A percentile compares a stretch with the other conserved stretches of the same genome.
phyloP scores from a whole-genome alignment of 1,140 invertebrate species.

The Atopsyche davidsoni region DNA sequence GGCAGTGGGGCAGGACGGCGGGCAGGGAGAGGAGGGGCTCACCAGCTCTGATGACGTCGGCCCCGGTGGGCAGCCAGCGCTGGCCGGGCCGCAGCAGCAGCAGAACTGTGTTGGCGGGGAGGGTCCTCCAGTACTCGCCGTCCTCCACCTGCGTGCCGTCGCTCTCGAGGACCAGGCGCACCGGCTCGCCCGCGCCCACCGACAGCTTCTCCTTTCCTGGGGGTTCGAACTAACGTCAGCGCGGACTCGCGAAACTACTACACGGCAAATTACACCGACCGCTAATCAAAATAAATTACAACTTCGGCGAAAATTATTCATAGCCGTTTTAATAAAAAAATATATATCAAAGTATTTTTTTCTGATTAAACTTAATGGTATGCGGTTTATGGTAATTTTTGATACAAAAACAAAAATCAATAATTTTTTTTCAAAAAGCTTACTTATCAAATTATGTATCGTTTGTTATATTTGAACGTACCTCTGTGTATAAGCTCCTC shows the following conservation, averaged over 20 bases:
- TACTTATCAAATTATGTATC: no score
- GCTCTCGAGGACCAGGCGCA: constrained; percentile 82
- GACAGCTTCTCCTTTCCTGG: constrained; percentile 84
- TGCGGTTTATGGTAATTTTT: no score
- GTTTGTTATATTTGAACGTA: no score
- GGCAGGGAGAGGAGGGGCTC: constrained; percentile 31
- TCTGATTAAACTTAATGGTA: no score
- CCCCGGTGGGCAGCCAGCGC: constrained; percentile 84
- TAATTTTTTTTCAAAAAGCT: no score
- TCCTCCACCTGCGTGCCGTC: constrained; percentile 95
- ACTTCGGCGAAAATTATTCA: no score
- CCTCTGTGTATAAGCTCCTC: constrained; percentile 86
- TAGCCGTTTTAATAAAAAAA: no score
- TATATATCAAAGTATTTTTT: no score
- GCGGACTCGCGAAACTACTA: background rate
- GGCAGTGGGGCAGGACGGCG: constrained; percentile 1
- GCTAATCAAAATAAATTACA: no score
- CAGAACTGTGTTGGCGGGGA: constrained; percentile 85
- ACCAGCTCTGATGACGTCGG: constrained; percentile 90
- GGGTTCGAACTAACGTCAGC: background rate
- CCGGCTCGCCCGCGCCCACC: constrained; percentile 72
- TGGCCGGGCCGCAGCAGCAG: constrained; percentile 81
- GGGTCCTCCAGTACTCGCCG: constrained; percentile 86
- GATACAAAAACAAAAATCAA: no score
- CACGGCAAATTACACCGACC: background rate